Percentiles rank a stretch among this genome's conserved stretches.
These are phyloP conservation scores for Tiaroga cobitis DNA, from an alignment of 2,797 vertebrate species.

Conservation along the genomic window DNA sequence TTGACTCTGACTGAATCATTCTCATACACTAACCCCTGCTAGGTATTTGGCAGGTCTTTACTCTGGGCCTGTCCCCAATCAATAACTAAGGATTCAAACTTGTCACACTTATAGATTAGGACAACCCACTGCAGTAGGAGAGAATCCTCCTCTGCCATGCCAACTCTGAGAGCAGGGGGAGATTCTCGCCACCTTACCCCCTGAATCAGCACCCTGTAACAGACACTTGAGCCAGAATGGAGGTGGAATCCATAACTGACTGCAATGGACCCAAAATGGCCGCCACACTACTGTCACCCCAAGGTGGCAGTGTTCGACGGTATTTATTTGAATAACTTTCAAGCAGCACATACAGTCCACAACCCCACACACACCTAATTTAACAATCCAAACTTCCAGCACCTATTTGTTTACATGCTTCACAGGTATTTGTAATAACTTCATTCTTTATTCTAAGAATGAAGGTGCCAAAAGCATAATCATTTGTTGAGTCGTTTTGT, in stretches of 20 bases:
- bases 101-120: slow-evolving; percentile 49
- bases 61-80: slow-evolving; percentile 31
- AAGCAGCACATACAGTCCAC: slow-evolving; percentile 62
- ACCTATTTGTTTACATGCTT: neutral
- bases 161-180: slow-evolving; percentile 28
- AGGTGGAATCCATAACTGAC: slow-evolving; percentile 22
- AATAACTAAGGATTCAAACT: slow-evolving; percentile 42
- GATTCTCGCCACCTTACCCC: slow-evolving; percentile 28
- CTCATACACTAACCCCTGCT: slow-evolving; percentile 34
- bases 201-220: slow-evolving; percentile 10
- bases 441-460: slow-evolving; percentile 51
- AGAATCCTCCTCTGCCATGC: slow-evolving; percentile 36
- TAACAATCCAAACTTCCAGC: neutral
- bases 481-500: slow-evolving; percentile 59
- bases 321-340: slow-evolving; percentile 5
- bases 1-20: slow-evolving; percentile 40
- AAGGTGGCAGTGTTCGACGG: slow-evolving; percentile 35
- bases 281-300: slow-evolving; percentile 17
- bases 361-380: slow-evolving; percentile 53
- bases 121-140: slow-evolving; percentile 29
- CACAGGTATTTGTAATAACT: neutral
- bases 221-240: slow-evolving; percentile 22
- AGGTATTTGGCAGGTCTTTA: slow-evolving; percentile 45
- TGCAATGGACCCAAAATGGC: slow-evolving; percentile 47
- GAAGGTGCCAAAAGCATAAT: slow-evolving; percentile 60